These are phyloP conservation scores for Microplitis deprimator DNA, from an alignment of 2,888 invertebrate genomes.

Conservation along the genomic window DNA sequence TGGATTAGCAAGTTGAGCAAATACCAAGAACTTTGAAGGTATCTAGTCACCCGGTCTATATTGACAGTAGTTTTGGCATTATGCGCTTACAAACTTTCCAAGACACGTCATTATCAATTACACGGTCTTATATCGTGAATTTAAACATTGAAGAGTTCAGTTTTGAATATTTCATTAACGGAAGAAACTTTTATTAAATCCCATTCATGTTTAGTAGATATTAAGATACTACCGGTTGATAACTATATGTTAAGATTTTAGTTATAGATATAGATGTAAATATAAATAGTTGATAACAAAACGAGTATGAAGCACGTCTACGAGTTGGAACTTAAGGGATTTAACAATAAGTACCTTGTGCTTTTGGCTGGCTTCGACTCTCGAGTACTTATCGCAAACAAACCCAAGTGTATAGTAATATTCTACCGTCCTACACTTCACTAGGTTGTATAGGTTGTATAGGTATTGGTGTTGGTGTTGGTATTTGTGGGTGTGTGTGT, in stretches of 20 bases:
- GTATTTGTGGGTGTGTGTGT: neutral
- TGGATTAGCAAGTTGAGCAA: conserved; percentile 4
- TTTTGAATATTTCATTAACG: neutral
- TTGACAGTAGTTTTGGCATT: conserved; percentile 5
- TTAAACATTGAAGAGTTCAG: neutral
- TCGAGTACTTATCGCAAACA: conserved; percentile 37
- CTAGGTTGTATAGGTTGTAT: too few species aligned
- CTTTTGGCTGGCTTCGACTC: conserved; percentile 19
- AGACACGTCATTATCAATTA: neutral
- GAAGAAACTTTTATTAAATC: neutral
- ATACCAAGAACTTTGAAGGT: conserved; percentile 7
- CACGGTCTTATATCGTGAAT: neutral
- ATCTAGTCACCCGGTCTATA: neutral
- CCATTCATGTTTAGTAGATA: neutral
- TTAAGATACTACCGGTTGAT: neutral
- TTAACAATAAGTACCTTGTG: conserved; percentile 20
- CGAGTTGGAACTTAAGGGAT: conserved; percentile 9
- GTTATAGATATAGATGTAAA: neutral
- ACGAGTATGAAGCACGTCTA: conserved; percentile 4
- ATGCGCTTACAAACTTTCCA: too few species aligned
- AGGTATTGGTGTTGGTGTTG: neutral
- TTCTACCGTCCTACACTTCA: neutral
- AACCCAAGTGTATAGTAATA: conserved; percentile 12
- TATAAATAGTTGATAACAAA: conserved; percentile 1
- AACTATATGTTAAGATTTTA: neutral